These are phyloP conservation scores for Pogona vitticeps DNA, from an alignment of 2,113 vertebrate genomes.

Conservation along the genomic window DNA sequence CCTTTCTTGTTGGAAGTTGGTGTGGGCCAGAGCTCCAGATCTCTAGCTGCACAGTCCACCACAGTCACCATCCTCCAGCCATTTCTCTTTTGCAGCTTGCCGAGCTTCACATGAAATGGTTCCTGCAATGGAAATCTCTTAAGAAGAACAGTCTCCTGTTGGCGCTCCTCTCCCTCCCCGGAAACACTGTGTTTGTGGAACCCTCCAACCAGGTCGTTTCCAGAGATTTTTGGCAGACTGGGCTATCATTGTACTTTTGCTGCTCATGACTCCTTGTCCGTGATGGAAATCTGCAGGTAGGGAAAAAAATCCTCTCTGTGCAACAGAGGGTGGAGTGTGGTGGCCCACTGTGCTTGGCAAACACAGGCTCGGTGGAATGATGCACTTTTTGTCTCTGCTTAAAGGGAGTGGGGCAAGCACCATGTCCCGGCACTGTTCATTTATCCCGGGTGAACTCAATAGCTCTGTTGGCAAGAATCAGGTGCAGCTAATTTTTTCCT, in stretches of 20 bases:
- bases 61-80: no score
- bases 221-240: rapidly evolving
- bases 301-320: neutral
- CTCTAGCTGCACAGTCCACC: no score
- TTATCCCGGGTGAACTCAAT: neutral
- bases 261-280: neutral
- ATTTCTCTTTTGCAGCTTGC: no score
- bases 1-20: no score
- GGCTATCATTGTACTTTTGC: neutral
- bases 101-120: neutral
- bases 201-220: neutral
- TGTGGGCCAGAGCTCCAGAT: no score
- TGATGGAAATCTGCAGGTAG: rapidly evolving
- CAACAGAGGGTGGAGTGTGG: neutral
- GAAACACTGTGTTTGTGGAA: neutral
- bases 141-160: neutral
- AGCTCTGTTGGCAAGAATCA: neutral
- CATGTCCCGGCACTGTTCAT: neutral
- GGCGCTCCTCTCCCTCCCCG: neutral
- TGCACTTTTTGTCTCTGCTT: neutral
- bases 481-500: neutral
- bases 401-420: neutral
- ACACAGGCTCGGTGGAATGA: constrained; percentile 3
- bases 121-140: neutral
- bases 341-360: constrained; percentile 3